These are phyloP conservation scores for Thunnus thynnus DNA, from an alignment of 2,113 vertebrate genomes.

Conservation along the genomic window DNA sequence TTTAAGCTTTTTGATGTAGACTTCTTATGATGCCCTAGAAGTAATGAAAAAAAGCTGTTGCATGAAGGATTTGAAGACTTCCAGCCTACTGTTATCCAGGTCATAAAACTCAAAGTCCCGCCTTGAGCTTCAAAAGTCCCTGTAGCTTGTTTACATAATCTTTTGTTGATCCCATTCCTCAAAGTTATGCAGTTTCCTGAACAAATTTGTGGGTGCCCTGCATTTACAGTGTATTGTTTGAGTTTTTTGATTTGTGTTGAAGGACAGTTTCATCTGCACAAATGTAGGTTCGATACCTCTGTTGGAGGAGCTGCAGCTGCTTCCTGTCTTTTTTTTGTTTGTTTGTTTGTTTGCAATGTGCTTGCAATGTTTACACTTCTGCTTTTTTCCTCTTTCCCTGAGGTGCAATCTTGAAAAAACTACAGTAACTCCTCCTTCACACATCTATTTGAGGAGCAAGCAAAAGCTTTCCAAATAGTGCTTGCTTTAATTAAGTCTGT, in stretches of 20 bases:
- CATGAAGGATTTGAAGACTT: constrained; percentile 46
- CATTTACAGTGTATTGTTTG: not conserved
- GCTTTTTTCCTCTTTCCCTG: constrained; percentile 17
- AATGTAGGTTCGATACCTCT: constrained; percentile 11
- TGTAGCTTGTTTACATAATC: constrained; percentile 43
- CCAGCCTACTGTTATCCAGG: constrained; percentile 43
- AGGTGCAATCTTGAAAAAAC: constrained; percentile 44
- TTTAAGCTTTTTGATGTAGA: constrained; percentile 45
- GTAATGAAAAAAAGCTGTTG: constrained; percentile 15
- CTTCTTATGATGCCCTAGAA: constrained; percentile 37
- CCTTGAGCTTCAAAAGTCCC: constrained; percentile 41
- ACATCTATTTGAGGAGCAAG: constrained; percentile 51
- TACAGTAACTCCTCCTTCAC: constrained; percentile 23
- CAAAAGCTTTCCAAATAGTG: constrained; percentile 24
- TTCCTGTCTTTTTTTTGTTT: constrained; percentile 18
- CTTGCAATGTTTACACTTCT: constrained; percentile 46
- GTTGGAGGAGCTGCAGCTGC: not conserved
- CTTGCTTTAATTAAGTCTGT: constrained; percentile 8
- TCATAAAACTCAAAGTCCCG: constrained; percentile 47
- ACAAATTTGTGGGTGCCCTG: constrained; percentile 1
- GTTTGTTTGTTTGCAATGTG: not conserved
- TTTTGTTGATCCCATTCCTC: constrained; percentile 37
- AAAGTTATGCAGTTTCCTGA: constrained; percentile 33
- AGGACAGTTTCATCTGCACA: constrained; percentile 21
- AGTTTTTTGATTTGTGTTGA: constrained; percentile 7